phyloP scores from a whole-genome alignment of 92 coral and sea anemone species.

The Actinostola sp. region DNA sequence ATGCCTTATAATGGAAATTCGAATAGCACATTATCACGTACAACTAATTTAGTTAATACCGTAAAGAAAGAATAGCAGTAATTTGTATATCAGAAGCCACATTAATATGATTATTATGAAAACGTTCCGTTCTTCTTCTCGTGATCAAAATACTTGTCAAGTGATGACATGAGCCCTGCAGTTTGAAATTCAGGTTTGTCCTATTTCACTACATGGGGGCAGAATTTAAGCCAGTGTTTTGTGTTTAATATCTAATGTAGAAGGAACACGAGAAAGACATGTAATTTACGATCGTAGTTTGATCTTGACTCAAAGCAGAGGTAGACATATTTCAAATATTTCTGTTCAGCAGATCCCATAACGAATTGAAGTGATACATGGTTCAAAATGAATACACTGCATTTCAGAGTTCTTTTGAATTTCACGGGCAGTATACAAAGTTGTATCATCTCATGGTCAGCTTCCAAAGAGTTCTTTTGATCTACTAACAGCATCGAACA shows the following conservation, averaged over 20 bases:
- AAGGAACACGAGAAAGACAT: background rate
- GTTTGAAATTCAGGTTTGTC: background rate
- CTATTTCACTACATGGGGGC: constrained; percentile 8
- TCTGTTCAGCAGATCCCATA: background rate
- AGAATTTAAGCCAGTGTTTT: background rate
- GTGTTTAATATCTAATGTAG: background rate
- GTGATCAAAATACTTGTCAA: background rate
- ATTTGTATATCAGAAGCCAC: too few species aligned
- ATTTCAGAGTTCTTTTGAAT: constrained; percentile 6
- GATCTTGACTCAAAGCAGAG: background rate
- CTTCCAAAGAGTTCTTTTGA: constrained; percentile 3
- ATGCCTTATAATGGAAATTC: background rate
- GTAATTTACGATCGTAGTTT: background rate
- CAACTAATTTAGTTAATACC: background rate
- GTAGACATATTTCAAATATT: constrained; percentile 63
- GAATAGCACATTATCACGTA: background rate
- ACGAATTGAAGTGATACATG: background rate
- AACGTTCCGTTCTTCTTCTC: background rate
- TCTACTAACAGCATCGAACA: constrained; percentile 14
- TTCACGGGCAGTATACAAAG: constrained; percentile 4
- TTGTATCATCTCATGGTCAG: background rate
- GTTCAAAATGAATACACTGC: background rate
- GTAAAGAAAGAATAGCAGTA: background rate
- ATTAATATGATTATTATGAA: background rate
- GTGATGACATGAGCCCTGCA: background rate